These are phyloP conservation scores for Lasius platythorax DNA, from an alignment of 2,888 invertebrate genomes.

Conservation along the genomic window DNA sequence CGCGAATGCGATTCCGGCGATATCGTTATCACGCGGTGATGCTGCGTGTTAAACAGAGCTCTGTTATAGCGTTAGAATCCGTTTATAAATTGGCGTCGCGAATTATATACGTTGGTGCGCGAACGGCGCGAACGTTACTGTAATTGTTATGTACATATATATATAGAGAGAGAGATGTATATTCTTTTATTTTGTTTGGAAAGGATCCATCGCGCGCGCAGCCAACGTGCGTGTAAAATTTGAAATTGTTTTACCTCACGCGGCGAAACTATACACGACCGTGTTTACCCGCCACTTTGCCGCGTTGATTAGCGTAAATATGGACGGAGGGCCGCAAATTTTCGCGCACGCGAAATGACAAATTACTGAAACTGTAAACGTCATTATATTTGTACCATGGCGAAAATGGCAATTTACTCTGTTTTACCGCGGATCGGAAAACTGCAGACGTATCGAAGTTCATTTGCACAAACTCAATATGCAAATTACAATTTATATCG, in stretches of 20 bases:
- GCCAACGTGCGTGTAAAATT: neutral
- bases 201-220: neutral
- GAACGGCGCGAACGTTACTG: conserved; percentile 7
- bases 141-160: conserved; percentile 25
- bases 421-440: conserved; percentile 29
- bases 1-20: conserved; percentile 67
- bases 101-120: conserved; percentile 41
- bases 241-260: conserved; percentile 14
- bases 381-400: conserved; percentile 34
- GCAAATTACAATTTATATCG: conserved; percentile 45
- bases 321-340: conserved; percentile 29
- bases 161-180: neutral
- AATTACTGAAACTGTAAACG: conserved; percentile 52
- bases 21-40: conserved; percentile 73
- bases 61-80: conserved; percentile 30
- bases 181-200: conserved; percentile 38
- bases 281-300: conserved; percentile 33
- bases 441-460: conserved; percentile 35
- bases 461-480: conserved; percentile 33
- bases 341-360: conserved; percentile 21
- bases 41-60: conserved; percentile 63
- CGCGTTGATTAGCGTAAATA: conserved; percentile 52
- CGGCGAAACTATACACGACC: neutral
- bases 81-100: conserved; percentile 61
- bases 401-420: conserved; percentile 36